Conservation (phyloP, 2,113 vertebrate species). For the Origma solitaria region DNA sequence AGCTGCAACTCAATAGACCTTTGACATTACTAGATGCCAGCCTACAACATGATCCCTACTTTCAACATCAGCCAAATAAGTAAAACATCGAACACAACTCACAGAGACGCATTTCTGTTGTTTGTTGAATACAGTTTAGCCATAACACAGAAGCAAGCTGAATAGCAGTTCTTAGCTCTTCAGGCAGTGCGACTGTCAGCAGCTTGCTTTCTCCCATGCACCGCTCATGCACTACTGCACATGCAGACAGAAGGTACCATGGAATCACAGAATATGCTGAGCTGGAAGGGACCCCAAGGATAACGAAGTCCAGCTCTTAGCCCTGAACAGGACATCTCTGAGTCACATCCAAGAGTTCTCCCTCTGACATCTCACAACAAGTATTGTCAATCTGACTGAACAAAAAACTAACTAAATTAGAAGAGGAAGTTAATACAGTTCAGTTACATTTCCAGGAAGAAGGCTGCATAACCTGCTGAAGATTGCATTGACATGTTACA, state of each 20-base stretch:
- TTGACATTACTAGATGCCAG: not conserved
- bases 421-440: not conserved
- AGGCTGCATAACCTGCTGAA: not conserved
- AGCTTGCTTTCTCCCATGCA: not conserved
- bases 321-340: not conserved
- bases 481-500: rapidly evolving
- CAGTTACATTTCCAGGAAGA: not conserved
- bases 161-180: not conserved
- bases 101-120: not conserved
- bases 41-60: not conserved
- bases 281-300: not conserved
- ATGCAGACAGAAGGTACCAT: not conserved
- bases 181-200: not conserved
- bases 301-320: not conserved
- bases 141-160: not conserved
- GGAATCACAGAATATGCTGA: not conserved
- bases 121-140: not conserved
- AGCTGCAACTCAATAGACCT: not conserved
- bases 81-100: not conserved
- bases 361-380: not conserved
- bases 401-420: not conserved
- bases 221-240: not conserved
- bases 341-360: not conserved
- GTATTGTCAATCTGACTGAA: not conserved
- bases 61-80: not conserved